phyloP scores from a whole-genome alignment of 2,888 invertebrate genomes.

The Mythimna albipuncta region DNA sequence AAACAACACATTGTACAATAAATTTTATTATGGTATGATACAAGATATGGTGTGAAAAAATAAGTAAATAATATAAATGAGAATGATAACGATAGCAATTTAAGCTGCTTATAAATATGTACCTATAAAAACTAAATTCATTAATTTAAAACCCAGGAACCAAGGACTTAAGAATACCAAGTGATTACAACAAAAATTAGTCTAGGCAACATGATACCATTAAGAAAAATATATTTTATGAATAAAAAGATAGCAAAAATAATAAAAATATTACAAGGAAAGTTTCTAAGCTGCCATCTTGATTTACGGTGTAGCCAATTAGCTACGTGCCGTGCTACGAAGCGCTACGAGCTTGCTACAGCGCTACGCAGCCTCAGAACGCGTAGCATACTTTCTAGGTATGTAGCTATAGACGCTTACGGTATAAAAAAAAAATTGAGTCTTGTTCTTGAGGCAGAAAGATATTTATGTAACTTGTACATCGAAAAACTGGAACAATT shows the following conservation, averaged over 20 bases:
- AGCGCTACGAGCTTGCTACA: constrained; percentile 47
- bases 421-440: background rate
- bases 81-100: background rate
- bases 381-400: constrained; percentile 15
- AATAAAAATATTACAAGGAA: constrained; percentile 23
- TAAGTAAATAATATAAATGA: background rate
- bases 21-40: background rate
- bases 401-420: background rate
- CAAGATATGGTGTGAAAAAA: background rate
- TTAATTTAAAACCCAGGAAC: background rate
- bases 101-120: background rate
- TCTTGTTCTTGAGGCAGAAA: too few relatives aligned
- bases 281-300: constrained; percentile 25
- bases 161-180: background rate
- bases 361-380: constrained; percentile 51
- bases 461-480: too few relatives aligned
- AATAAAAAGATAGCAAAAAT: constrained; percentile 7
- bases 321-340: constrained; percentile 49
- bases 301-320: constrained; percentile 53
- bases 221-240: background rate
- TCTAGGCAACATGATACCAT: constrained; percentile 3
- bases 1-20: too few relatives aligned
- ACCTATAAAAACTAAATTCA: background rate
- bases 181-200: background rate
- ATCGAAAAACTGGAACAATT: too few relatives aligned